Evolutionary conservation across 2,888 invertebrate species (phyloP).

Genomic region (Biston betularia): DNA sequence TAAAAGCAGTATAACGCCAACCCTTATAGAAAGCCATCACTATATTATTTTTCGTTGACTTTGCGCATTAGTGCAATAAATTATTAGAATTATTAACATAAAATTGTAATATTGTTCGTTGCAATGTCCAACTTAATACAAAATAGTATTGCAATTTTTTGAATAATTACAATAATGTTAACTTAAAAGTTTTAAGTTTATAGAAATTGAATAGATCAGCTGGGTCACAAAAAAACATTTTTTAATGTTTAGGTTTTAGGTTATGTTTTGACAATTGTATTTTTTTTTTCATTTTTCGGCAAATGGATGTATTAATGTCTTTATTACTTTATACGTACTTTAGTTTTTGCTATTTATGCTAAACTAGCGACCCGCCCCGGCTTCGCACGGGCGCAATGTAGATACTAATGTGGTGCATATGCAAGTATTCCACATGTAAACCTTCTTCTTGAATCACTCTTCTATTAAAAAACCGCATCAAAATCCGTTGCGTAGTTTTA

Average conservation of each 20-base stretch:
- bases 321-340: too few species aligned
- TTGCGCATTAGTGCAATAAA: neutral
- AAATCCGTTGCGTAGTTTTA: too few species aligned
- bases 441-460: too few species aligned
- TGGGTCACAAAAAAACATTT: too few species aligned
- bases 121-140: neutral
- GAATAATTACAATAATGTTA: neutral
- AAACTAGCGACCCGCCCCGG: too few species aligned
- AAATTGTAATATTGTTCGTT: neutral
- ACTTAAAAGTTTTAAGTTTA: neutral
- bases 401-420: too few species aligned
- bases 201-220: too few species aligned
- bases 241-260: neutral
- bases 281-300: neutral
- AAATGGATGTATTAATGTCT: too few species aligned
- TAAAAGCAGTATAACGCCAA: constrained; percentile 82
- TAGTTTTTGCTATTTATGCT: too few species aligned
- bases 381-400: too few species aligned
- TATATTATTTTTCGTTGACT: constrained; percentile 13
- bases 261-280: neutral
- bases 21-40: constrained; percentile 66
- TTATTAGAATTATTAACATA: neutral
- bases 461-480: too few species aligned
- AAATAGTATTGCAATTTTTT: neutral
- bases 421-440: too few species aligned